Conservation (phyloP, 2,888 invertebrate genomes). For the Drosophila dives region DNA sequence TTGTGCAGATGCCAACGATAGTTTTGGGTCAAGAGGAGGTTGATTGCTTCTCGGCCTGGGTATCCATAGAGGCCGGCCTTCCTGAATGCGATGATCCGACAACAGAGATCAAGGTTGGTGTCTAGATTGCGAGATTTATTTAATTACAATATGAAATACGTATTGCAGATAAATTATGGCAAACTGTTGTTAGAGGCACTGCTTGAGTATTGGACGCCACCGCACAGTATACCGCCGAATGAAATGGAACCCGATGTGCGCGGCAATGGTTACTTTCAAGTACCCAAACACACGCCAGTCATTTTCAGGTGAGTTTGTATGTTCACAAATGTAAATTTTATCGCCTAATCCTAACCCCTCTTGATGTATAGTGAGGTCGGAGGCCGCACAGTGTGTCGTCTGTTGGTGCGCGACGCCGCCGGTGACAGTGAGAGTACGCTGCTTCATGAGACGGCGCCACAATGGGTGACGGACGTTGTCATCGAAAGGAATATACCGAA, state of each 20-base stretch:
- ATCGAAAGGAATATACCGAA: slow-evolving; percentile 97
- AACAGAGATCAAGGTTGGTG: slow-evolving; percentile 83
- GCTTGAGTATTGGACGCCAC: slow-evolving; percentile 96
- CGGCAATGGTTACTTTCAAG: slow-evolving; percentile 92
- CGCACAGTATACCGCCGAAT: slow-evolving; percentile 87
- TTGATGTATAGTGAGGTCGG: slow-evolving; percentile 92
- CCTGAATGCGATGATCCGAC: slow-evolving; percentile 87
- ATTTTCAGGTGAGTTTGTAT: slow-evolving; percentile 90
- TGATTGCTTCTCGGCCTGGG: slow-evolving; percentile 99
- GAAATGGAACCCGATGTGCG: slow-evolving; percentile 90
- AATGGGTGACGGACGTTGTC: slow-evolving; percentile 97
- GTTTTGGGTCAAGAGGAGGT: slow-evolving; percentile 98
- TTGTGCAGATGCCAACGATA: slow-evolving; percentile 94
- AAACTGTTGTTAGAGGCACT: slow-evolving; percentile 96
- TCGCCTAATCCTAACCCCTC: neutral
- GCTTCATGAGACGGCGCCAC: slow-evolving; percentile 96
- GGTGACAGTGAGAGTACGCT: slow-evolving; percentile 96
- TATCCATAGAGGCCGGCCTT: slow-evolving; percentile 97
- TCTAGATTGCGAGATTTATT: neutral
- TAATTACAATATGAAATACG: neutral
- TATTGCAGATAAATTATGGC: slow-evolving; percentile 94
- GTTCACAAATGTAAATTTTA: too few relatives aligned
- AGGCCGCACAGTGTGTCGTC: slow-evolving; percentile 96
- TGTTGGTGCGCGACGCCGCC: slow-evolving; percentile 95
- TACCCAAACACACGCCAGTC: slow-evolving; percentile 97